phyloP scores from a whole-genome alignment of 2,888 invertebrate genomes.

The Cheilosia scutellata region DNA sequence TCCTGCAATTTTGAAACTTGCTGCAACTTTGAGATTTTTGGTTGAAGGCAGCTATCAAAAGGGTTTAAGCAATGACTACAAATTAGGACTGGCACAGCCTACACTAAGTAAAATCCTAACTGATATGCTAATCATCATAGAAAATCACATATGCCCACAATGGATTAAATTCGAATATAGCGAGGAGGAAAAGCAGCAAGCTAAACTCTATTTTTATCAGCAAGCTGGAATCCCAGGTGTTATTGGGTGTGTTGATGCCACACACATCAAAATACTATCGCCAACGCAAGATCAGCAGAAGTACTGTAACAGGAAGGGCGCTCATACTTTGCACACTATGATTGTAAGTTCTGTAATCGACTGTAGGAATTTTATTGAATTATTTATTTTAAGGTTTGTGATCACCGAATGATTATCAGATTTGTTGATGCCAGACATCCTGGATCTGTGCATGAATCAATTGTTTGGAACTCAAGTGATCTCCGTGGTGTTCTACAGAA shows the following conservation, averaged over 20 bases:
- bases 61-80: slow-evolving; percentile 15
- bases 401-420: slow-evolving; percentile 24
- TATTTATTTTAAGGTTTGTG: slow-evolving; percentile 27
- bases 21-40: slow-evolving; percentile 16
- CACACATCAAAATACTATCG: slow-evolving; percentile 19
- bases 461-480: slow-evolving; percentile 11
- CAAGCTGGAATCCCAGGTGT: slow-evolving; percentile 39
- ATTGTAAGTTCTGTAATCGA: slow-evolving; percentile 13
- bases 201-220: slow-evolving; percentile 24
- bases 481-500: not conserved
- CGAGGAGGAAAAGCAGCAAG: slow-evolving; percentile 12
- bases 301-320: slow-evolving; percentile 28
- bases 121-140: slow-evolving; percentile 25
- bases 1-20: slow-evolving; percentile 11
- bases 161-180: slow-evolving; percentile 30
- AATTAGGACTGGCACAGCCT: slow-evolving; percentile 39
- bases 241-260: slow-evolving; percentile 25
- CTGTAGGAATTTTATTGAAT: not conserved
- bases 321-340: slow-evolving; percentile 31
- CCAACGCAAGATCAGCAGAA: not conserved
- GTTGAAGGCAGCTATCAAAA: slow-evolving; percentile 18
- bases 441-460: not conserved
- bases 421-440: slow-evolving; percentile 21
- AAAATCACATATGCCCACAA: slow-evolving; percentile 35
- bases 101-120: slow-evolving; percentile 33